Evolutionary conservation across 2,113 vertebrate genomes (phyloP).

Genomic region (Crypturellus undulatus): DNA sequence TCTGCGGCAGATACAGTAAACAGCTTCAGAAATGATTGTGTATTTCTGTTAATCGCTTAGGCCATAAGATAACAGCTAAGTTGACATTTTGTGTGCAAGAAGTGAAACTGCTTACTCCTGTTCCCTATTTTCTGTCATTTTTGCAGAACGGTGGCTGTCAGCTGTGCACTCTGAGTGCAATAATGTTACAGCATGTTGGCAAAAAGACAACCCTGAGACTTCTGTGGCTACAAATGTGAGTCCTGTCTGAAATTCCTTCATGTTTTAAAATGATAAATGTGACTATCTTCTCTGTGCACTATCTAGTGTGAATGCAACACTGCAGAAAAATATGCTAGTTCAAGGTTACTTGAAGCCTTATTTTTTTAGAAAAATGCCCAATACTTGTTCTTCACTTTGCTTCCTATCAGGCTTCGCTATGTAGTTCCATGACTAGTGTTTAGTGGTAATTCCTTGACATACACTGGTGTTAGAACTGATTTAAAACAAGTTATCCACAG

Average conservation of each 20-base stretch:
- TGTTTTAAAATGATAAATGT: constrained; percentile 56
- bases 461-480: neutral
- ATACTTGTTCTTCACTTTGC: neutral
- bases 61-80: constrained; percentile 36
- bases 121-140: constrained; percentile 41
- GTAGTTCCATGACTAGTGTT: neutral
- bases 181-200: neutral
- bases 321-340: neutral
- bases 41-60: constrained; percentile 60
- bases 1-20: constrained; percentile 20
- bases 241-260: constrained; percentile 36
- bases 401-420: neutral
- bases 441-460: neutral
- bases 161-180: constrained; percentile 1
- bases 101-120: constrained; percentile 55
- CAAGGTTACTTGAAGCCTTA: constrained; percentile 16
- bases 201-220: constrained; percentile 55
- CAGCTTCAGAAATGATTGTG: constrained; percentile 61
- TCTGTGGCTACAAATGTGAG: constrained; percentile 19
- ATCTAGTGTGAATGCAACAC: constrained; percentile 38
- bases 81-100: constrained; percentile 41
- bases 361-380: neutral
- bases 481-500: neutral
- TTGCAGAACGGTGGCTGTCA: constrained; percentile 7
- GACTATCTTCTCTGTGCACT: constrained; percentile 22